Conservation (phyloP, 2,113 vertebrate genomes). For the Dipodomys ordii region DNA sequence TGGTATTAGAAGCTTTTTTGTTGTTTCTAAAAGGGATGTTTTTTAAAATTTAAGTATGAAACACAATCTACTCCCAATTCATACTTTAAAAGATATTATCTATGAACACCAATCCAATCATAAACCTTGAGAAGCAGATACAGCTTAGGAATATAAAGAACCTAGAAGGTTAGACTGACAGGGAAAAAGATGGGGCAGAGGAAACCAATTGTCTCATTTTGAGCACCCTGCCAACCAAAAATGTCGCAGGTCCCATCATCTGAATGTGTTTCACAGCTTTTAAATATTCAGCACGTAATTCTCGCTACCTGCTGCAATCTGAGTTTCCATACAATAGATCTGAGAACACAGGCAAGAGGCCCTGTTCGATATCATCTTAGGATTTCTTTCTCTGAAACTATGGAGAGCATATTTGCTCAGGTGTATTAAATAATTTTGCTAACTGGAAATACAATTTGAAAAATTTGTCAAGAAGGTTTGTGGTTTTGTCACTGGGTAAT, state of each 20-base stretch:
- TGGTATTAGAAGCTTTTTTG: background rate
- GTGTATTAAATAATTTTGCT: background rate
- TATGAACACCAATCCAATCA: background rate
- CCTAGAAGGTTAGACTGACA: background rate
- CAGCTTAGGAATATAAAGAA: background rate
- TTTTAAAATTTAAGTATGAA: slow-evolving; percentile 18
- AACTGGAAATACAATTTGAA: background rate
- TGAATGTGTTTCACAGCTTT: background rate
- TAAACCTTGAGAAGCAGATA: background rate
- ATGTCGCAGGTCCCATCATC: background rate
- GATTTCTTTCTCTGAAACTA: background rate
- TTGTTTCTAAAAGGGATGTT: background rate
- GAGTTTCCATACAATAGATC: background rate
- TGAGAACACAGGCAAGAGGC: background rate
- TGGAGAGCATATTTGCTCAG: background rate
- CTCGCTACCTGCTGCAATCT: background rate
- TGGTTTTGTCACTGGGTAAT: background rate
- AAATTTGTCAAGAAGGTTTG: background rate
- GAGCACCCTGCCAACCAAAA: background rate
- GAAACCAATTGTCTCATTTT: background rate
- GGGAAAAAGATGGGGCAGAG: background rate
- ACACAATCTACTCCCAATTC: background rate
- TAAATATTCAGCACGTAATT: background rate
- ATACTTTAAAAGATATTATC: background rate
- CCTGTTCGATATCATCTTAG: background rate